A percentile compares a stretch with the other conserved stretches of the same genome.
Evolutionary conservation across 2,888 invertebrate species (phyloP).

Genomic region (Cancer borealis): DNA sequence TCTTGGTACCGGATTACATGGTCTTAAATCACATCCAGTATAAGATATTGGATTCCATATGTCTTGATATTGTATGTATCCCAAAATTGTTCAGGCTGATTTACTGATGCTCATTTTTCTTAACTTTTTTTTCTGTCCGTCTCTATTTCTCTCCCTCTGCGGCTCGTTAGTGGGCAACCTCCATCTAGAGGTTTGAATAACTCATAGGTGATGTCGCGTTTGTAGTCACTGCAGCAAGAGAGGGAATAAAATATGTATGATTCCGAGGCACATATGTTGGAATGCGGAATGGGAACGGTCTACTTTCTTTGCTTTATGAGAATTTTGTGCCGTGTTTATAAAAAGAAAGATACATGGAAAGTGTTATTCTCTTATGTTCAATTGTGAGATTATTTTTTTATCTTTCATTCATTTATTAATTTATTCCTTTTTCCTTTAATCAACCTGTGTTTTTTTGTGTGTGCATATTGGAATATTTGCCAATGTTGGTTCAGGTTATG

Average conservation of each 20-base stretch:
- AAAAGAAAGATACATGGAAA: neutral
- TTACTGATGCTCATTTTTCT: neutral
- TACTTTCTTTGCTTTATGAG: neutral
- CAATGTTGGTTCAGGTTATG: neutral
- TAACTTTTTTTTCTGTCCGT: neutral
- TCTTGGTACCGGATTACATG: neutral
- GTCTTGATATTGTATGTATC: slow-evolving; percentile 27
- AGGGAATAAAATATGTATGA: neutral
- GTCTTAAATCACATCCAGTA: neutral
- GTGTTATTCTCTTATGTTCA: neutral
- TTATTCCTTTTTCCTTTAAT: no score
- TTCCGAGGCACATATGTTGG: neutral
- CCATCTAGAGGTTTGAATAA: neutral
- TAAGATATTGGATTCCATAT: slow-evolving; percentile 27
- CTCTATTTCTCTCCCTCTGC: neutral
- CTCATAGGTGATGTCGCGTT: neutral
- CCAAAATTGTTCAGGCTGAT: neutral
- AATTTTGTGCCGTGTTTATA: neutral
- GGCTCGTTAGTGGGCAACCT: slow-evolving; percentile 2
- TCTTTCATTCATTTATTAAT: neutral
- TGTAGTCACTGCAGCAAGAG: neutral
- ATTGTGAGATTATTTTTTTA: neutral
- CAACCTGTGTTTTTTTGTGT: no score
- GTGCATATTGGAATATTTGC: neutral
- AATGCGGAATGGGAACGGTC: slow-evolving; percentile 7